Percentiles rank a stretch among this genome's conserved stretches.
Conservation (phyloP, 2,797 vertebrate genomes). For the Ibycter americanus region DNA sequence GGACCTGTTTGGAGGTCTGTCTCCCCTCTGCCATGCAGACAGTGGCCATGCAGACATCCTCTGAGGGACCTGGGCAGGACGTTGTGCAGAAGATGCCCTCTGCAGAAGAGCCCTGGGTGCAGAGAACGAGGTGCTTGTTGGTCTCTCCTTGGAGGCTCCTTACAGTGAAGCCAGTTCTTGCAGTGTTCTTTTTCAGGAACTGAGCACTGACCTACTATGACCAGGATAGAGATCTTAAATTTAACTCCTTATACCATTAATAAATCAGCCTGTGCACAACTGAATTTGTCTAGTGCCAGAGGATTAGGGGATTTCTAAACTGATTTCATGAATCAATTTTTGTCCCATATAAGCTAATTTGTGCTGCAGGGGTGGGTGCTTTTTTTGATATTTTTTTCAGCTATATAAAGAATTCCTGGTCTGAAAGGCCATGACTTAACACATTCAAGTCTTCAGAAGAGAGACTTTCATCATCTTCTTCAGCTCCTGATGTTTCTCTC, state of each 20-base stretch:
- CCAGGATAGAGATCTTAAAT: not conserved
- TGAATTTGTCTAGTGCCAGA: not conserved
- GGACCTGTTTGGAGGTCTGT: not conserved
- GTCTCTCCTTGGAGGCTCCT: not conserved
- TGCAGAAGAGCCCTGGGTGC: not conserved
- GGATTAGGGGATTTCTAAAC: not conserved
- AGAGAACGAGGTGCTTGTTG: not conserved
- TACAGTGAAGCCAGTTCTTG: not conserved
- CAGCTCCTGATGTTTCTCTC: not conserved
- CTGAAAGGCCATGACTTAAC: not conserved
- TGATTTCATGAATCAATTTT: not conserved
- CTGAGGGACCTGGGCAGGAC: not conserved
- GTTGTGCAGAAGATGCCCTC: not conserved
- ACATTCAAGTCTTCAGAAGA: not conserved
- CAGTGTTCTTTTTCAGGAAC: not conserved
- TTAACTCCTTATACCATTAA: not conserved
- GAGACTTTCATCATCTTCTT: not conserved
- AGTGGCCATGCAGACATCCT: not conserved
- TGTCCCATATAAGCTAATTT: not conserved
- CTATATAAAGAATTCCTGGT: conserved; percentile 50
- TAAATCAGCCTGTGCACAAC: not conserved
- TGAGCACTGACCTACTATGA: not conserved
- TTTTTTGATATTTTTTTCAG: not conserved
- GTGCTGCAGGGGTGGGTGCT: not conserved
- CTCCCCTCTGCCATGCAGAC: not conserved